A percentile compares a stretch with the other conserved stretches of the same genome.
These are phyloP conservation scores for Eleutherodactylus coqui DNA, from an alignment of 2,797 vertebrate species.

Conservation along the genomic window DNA sequence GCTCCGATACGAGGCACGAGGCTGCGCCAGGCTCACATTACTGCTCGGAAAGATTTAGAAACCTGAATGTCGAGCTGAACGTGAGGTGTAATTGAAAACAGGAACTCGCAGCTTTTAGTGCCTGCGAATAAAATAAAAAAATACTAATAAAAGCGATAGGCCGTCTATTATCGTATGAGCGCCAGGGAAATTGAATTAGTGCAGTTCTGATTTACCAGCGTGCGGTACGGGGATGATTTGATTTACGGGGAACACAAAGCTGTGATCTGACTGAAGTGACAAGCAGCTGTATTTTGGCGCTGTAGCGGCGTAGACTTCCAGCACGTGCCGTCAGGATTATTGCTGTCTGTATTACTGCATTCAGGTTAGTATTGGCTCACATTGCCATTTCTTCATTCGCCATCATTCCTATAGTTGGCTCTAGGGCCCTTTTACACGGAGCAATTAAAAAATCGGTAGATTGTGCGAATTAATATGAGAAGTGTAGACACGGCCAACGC, in stretches of 20 bases:
- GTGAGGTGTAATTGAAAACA: slow-evolving; percentile 18
- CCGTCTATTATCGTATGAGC: not conserved
- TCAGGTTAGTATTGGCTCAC: not conserved
- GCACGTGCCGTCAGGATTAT: not conserved
- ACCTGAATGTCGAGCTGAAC: slow-evolving; percentile 6
- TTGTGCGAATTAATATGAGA: too few species aligned
- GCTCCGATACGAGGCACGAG: not conserved
- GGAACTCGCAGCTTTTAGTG: not conserved
- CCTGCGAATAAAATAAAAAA: slow-evolving; percentile 8
- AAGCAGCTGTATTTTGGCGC: not conserved
- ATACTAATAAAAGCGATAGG: slow-evolving; percentile 4
- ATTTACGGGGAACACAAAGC: slow-evolving; percentile 18
- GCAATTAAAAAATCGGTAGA: too few species aligned
- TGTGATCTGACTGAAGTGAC: not conserved
- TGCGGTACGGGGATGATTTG: not conserved
- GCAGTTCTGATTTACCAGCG: not conserved
- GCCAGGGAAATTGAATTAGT: slow-evolving; percentile 17
- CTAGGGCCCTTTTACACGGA: too few species aligned
- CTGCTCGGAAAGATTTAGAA: slow-evolving; percentile 24
- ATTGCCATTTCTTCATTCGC: not conserved
- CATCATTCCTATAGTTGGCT: not conserved
- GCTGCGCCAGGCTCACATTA: slow-evolving; percentile 18
- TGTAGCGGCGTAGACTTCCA: not conserved
- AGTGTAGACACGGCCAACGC: too few species aligned
- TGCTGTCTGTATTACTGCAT: not conserved